Evolutionary conservation across 2,113 vertebrate genomes (phyloP), one percentile per base, ranked within the genome.

Genomic region (Stigmatopora argus): DNA sequence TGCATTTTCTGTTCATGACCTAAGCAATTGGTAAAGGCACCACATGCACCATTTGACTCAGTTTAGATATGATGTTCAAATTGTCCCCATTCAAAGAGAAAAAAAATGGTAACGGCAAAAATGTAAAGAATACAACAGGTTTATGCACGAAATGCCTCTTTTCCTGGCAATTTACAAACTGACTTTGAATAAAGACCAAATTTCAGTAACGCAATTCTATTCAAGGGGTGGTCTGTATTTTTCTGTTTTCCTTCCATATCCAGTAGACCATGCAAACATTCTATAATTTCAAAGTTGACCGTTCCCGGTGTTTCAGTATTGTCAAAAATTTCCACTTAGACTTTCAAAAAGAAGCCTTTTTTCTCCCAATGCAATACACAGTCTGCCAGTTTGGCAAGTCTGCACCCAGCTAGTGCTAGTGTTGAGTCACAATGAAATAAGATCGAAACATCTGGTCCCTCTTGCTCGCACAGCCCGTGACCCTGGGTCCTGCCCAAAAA

Each of bases 391-490:
- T 67, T 74, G 26, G 38, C 38, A 67, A 62, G 62, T 69, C 31
- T 73, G 18, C n/a, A 68, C 18, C 44, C 70, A 64, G 47, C 61
- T 57, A 59, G 47, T 57, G 47, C 62, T 65, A 67, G 67, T 52
- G 62, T 45, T 83, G 77, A 86, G 66, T 84, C 80, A 77, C 31
- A 47, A 26, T 64, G 58, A 76, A 73, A 75, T 65, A 18, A 65
- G 74, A 76, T 46, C 56, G n/a, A 72, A 74, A 83, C 86, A 82
- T 86, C 81, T 88, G 86, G 62, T 85, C 59, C 62, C n/a, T 69
- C 59, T 79, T 80, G 72, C 47, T 67, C 14, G 62, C n/a, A 72
- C 48, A 65, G 58, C 18, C 41, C 49, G 47, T 13, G 3, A 76
- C 53, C n/a, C 62, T 26, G 17, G 17, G 66, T 48, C 83, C 65